phyloP scores from a whole-genome alignment of 2,888 invertebrate genomes.

The Drosophila helvetica region DNA sequence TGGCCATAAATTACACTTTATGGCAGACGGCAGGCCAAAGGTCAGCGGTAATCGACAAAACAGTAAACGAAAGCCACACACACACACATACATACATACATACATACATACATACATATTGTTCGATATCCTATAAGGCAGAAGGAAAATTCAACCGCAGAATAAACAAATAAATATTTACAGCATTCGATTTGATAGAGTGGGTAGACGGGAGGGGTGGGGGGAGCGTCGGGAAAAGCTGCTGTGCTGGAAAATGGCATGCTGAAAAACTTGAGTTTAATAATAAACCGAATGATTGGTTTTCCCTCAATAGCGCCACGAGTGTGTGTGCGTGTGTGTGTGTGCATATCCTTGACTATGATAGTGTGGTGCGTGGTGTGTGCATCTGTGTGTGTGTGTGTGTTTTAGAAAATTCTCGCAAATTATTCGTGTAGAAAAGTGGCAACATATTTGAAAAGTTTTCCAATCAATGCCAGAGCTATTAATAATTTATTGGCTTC shows the following conservation, averaged over 20 bases:
- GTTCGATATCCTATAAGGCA: conserved; percentile 44
- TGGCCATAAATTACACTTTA: conserved; percentile 62
- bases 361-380: conserved; percentile 21
- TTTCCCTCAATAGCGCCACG: conserved; percentile 16
- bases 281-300: conserved; percentile 62
- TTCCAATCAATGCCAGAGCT: conserved; percentile 78
- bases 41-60: conserved; percentile 44
- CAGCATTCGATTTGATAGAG: conserved; percentile 50
- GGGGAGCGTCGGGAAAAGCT: conserved; percentile 45
- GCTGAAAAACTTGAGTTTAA: conserved; percentile 68
- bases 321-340: conserved; percentile 6
- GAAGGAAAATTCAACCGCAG: conserved; percentile 58
- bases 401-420: conserved; percentile 63
- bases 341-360: conserved; percentile 18
- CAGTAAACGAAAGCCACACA: not conserved
- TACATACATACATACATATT: not conserved
- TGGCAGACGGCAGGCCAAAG: conserved; percentile 39
- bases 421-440: conserved; percentile 79
- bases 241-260: conserved; percentile 16
- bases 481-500: conserved; percentile 79
- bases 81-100: conserved; percentile 31
- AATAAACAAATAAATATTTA: conserved; percentile 72
- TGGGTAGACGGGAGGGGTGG: not conserved
- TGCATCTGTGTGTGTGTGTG: conserved; percentile 27
- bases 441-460: conserved; percentile 81